phyloP scores from a whole-genome alignment of 2,113 vertebrate species.

The Isurus oxyrinchus region DNA sequence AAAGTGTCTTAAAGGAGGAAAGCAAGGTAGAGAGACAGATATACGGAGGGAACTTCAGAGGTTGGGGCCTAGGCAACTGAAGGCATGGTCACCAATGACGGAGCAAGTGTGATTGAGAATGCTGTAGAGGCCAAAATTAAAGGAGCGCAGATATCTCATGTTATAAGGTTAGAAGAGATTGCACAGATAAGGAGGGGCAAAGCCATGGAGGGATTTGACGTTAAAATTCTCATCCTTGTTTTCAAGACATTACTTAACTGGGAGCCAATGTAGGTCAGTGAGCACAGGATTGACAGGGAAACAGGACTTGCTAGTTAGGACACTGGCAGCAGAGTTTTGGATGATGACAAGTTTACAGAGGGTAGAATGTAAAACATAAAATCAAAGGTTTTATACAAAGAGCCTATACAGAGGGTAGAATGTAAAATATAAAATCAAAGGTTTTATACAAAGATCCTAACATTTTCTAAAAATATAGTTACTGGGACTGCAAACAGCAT shows the following conservation, averaged over 20 bases:
- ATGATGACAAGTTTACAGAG: not conserved
- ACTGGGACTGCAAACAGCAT: not conserved
- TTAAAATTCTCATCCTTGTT: too few relatives aligned
- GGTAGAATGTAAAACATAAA: too few relatives aligned
- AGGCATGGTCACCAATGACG: not conserved
- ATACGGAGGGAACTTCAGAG: not conserved
- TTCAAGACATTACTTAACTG: not conserved
- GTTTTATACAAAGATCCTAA: not conserved
- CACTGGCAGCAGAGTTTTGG: not conserved
- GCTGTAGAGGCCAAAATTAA: not conserved
- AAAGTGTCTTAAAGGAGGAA: not conserved
- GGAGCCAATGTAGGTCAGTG: not conserved
- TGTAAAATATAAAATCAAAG: not conserved
- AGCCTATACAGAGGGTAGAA: not conserved
- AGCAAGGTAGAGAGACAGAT: not conserved
- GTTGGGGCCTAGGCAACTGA: not conserved
- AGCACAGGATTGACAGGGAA: not conserved
- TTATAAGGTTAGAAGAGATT: not conserved
- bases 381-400: too few relatives aligned
- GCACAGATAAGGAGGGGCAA: not conserved
- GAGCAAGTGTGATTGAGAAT: not conserved
- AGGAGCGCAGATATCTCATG: not conserved
- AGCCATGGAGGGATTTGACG: not conserved
- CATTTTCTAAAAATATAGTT: not conserved
- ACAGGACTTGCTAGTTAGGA: not conserved